Percentiles rank a stretch among this genome's conserved stretches.
Conservation (phyloP, 2,797 vertebrate species). For the Sebastiscus tertius region DNA sequence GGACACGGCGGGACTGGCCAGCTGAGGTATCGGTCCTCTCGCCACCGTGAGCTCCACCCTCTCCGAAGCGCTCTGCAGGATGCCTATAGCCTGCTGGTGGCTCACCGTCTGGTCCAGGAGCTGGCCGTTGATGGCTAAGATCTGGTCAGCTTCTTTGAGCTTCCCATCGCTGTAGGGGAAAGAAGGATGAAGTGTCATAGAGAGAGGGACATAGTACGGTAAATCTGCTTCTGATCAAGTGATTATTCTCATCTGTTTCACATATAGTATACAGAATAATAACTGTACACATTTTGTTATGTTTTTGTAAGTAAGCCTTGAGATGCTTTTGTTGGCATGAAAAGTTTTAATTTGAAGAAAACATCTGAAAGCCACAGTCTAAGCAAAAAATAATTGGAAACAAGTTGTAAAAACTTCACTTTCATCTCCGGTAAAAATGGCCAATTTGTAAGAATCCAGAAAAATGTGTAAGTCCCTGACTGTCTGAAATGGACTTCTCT, state of each 20-base stretch:
- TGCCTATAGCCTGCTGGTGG: slow-evolving; percentile 94
- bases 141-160: slow-evolving; percentile 95
- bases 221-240: neutral
- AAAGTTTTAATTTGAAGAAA: neutral
- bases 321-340: neutral
- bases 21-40: slow-evolving; percentile 88
- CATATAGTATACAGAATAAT: neutral
- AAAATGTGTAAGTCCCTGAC: neutral
- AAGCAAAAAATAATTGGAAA: neutral
- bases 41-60: slow-evolving; percentile 90
- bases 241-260: neutral
- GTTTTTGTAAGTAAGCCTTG: neutral
- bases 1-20: slow-evolving; percentile 89
- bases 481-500: neutral
- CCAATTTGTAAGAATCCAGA: neutral
- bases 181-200: neutral
- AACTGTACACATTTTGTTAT: too few relatives aligned
- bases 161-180: slow-evolving; percentile 88
- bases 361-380: neutral
- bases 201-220: neutral
- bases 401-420: neutral
- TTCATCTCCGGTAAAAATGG: neutral
- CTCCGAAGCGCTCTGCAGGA: slow-evolving; percentile 93
- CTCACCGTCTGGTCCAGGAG: slow-evolving; percentile 92
- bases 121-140: slow-evolving; percentile 94